Conservation (phyloP, 2,797 vertebrate species). For the Alauda arvensis region DNA sequence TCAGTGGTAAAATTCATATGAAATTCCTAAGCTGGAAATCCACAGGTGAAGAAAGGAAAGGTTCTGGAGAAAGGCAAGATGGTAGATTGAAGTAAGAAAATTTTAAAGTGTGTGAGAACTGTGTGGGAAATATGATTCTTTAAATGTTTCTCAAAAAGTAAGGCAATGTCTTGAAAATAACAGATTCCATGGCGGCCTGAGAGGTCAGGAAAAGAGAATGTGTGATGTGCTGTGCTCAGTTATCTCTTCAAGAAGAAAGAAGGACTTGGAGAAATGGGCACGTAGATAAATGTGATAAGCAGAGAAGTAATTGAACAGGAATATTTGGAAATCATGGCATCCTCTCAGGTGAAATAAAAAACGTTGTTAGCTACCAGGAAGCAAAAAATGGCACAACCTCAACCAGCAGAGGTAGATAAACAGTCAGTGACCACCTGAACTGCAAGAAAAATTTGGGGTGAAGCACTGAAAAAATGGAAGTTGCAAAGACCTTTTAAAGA, state of each 20-base stretch:
- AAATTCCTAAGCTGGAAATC: background rate
- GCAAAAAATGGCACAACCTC: background rate
- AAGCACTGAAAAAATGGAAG: background rate
- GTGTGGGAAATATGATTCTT: background rate
- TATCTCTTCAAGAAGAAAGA: background rate
- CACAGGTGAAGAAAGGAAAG: background rate
- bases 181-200: background rate
- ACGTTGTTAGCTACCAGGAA: background rate
- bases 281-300: constrained; percentile 27
- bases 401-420: background rate
- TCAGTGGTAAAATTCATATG: background rate
- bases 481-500: background rate
- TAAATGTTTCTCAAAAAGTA: background rate
- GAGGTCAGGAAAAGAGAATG: background rate
- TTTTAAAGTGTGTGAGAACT: background rate
- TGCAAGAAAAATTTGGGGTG: background rate
- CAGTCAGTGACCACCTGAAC: background rate
- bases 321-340: background rate
- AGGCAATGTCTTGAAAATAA: background rate
- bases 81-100: background rate
- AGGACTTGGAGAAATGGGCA: background rate
- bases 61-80: background rate
- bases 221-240: background rate
- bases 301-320: constrained; percentile 29
- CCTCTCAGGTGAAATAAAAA: background rate